Evolutionary conservation across 2,797 vertebrate genomes (phyloP), one percentile per base, ranked within the genome.

Genomic region (Pangasius sanitwongsei): DNA sequence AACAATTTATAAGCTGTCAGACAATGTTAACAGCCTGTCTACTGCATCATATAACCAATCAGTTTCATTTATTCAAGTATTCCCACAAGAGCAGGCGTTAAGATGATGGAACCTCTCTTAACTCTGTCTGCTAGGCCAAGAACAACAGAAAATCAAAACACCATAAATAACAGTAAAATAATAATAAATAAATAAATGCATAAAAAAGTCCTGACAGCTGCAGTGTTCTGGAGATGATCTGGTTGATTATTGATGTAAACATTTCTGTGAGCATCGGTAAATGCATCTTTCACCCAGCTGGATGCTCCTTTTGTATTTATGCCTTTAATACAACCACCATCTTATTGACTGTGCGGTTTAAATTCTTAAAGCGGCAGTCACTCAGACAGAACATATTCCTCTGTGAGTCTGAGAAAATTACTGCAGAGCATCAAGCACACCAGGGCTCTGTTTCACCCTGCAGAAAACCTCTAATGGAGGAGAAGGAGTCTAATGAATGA

Each of bases 401-500:
- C 89, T 91, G 89, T 94, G 94, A 96, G 93, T 94, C 95, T 95
- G 92, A 92, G 94, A 90, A 95, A 95, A 96, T 96, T 94, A 95
- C 93, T 94, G 92, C 48, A 57, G 20, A 75, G 80, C 67, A 89
- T 87, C 83, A 67, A 82, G 70, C 44, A 16, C 61, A 78, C 85
- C 65, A 70, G 28, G 34, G 67, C 67, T 37, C 77, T 65, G 63
- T 80, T 86, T 83, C 61, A 23, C 72, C 83, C 77, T 37, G 81
- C 90, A 86, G 88, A 89, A 88, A 86, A 78, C 25, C 11, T 87
- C 67, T 87, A 90, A 91, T 80, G 63, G 80, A 72, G 63, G 70
- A 86, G 63, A 74, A 55, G 25, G 74, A 86, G 91, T 93, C 94
- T 94, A 87, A 91, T 89, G 89, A 95, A 93, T 94, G 94, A 95